Evolutionary conservation across 92 coral and sea anemone species (phyloP), one percentile per base, ranked within the genome.

Genomic region (Epizoanthus scotinus): DNA sequence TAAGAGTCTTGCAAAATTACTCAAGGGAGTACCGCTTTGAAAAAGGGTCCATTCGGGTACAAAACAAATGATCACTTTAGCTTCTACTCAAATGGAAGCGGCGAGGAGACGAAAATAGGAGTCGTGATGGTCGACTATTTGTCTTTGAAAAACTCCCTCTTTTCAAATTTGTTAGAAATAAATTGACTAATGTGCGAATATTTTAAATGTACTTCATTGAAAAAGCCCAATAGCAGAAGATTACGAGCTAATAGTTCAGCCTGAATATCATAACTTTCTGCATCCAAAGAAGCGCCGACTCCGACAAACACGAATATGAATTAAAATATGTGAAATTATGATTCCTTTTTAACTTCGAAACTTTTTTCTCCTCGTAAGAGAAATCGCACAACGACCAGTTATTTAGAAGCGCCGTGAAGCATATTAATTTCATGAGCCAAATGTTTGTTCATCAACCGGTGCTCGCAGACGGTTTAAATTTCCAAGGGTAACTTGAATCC

Each of bases 21-120:
- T 26, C 77, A 49, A 57, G 44, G 42, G 21, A 58, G 80, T 12
- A 53, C 54, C 22, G 47, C 21, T 59, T 63, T 49, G 63, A 13
- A 7, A 58, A 58, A 36, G 3, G 19, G 21, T 29, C 68, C 44
- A 34, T 36, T 38, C 67, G 18, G 24, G 55, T 67, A 18, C 14
- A 22, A 75, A n/a, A 58, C 47, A 59, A 38, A 60, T 40, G 36
- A 26, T 36, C 56, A 58, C 60, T 75, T 75, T 59, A 31, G 28
- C 69, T 75, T 36, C 25, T 15, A 63, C 44, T 75, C 44, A 64
- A 29, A 27, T 64, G 15, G 44, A 18, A 36, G 34, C n/a, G 54
- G 40, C 54, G 56, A 55, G 44, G 34, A 65, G 53, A 21, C 36
- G 24, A 57, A n/a, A 36, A 34, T 19, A 20, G 34, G 8, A 12